Evolutionary conservation across 37 sponge, comb jelly and placozoan genomes (phyloP).

Genomic region (Ephydatia muelleri): DNA sequence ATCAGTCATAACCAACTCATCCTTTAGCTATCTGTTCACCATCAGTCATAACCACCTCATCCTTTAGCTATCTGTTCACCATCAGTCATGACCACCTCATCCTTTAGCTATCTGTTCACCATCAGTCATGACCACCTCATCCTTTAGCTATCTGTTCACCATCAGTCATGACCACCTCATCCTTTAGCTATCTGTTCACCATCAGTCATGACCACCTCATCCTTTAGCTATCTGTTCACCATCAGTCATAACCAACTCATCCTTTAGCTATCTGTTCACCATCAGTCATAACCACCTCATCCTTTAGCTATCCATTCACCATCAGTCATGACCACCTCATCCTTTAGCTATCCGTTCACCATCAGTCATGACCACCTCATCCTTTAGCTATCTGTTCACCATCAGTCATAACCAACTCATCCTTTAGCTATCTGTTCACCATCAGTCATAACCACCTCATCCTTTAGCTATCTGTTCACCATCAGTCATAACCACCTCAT

Average conservation of each 20-base stretch:
- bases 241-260: constrained; percentile 67
- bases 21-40: constrained; percentile 69
- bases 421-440: constrained; percentile 69
- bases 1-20: constrained; percentile 67
- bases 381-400: constrained; percentile 69
- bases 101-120: constrained; percentile 69
- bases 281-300: constrained; percentile 67
- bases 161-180: constrained; percentile 66
- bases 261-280: constrained; percentile 69
- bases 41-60: constrained; percentile 67
- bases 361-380: constrained; percentile 66
- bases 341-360: constrained; percentile 70
- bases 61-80: constrained; percentile 69
- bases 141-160: constrained; percentile 69
- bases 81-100: constrained; percentile 66
- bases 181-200: constrained; percentile 69
- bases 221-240: constrained; percentile 69
- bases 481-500: constrained; percentile 67
- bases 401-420: constrained; percentile 67
- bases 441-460: constrained; percentile 67
- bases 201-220: constrained; percentile 66
- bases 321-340: constrained; percentile 66
- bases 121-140: constrained; percentile 66
- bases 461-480: constrained; percentile 69
- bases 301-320: constrained; percentile 71